phyloP scores from a whole-genome alignment of 2,113 vertebrate genomes.

The Stegostoma tigrinum region DNA sequence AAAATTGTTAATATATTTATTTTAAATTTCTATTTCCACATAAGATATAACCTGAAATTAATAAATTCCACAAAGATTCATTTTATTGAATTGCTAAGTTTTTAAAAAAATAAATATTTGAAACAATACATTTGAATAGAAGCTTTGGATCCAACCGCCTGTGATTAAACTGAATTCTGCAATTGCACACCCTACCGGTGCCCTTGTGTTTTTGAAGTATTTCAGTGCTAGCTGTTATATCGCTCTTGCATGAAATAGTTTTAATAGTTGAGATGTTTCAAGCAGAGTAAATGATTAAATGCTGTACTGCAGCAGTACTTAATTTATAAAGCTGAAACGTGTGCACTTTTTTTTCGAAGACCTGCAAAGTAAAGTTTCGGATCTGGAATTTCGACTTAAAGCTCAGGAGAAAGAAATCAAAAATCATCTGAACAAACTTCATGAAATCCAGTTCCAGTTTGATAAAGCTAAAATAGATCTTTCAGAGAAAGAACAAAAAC shows the following conservation, averaged over 20 bases:
- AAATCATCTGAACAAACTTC: constrained; percentile 57
- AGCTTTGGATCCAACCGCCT: not conserved
- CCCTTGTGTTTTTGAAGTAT: not conserved
- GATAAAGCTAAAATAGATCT: constrained; percentile 67
- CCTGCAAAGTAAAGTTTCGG: constrained; percentile 60
- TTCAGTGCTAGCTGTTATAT: not conserved
- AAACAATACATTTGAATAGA: not conserved
- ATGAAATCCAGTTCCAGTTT: constrained; percentile 67
- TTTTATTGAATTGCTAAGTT: not conserved
- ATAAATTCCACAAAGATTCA: not conserved
- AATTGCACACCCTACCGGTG: not conserved
- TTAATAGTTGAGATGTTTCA: not conserved
- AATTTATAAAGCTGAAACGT: not conserved
- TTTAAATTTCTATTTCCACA: no score
- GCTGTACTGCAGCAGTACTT: not conserved
- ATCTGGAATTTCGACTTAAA: constrained; percentile 67
- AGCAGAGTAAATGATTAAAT: not conserved
- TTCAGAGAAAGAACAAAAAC: constrained; percentile 64
- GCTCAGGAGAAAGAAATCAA: constrained; percentile 69
- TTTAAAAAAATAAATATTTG: not conserved
- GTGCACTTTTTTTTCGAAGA: constrained; percentile 55
- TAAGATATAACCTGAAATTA: no score
- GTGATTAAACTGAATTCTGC: not conserved
- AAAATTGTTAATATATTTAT: no score
- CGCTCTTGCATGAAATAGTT: not conserved